phyloP scores from a whole-genome alignment of 1,140 invertebrate genomes.

The Reticulitermes speratus region DNA sequence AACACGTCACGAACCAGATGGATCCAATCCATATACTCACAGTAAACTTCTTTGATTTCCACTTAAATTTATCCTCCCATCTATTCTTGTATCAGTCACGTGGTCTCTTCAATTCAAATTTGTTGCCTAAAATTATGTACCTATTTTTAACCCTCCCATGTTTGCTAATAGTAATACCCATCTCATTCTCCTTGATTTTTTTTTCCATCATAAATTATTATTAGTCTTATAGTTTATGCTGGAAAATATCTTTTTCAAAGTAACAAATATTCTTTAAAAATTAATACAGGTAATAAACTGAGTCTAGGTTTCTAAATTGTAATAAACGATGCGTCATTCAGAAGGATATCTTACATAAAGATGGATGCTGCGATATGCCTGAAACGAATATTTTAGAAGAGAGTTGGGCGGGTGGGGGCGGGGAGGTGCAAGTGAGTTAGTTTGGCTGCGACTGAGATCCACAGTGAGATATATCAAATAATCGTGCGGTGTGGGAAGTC shows the following conservation, averaged over 20 bases:
- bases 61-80: too few species aligned
- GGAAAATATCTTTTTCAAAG: background rate
- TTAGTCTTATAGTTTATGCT: background rate
- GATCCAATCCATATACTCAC: too few species aligned
- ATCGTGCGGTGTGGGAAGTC: conserved; percentile 16
- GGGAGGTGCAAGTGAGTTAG: conserved; percentile 16
- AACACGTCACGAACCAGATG: too few species aligned
- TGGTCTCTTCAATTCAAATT: too few species aligned
- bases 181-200: too few species aligned
- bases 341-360: background rate
- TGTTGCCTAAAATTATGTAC: too few species aligned
- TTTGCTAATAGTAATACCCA: too few species aligned
- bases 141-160: too few species aligned
- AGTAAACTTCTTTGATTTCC: too few species aligned
- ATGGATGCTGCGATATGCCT: background rate
- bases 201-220: background rate
- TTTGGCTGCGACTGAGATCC: background rate
- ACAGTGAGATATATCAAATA: conserved; percentile 7
- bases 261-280: background rate
- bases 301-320: background rate
- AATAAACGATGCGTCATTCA: background rate
- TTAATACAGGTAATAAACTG: background rate
- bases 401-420: background rate
- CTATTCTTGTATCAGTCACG: too few species aligned
- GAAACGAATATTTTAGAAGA: background rate